A percentile compares a stretch with the other conserved stretches of the same genome.
These are phyloP conservation scores for Apolygus lucorum DNA, from an alignment of 1,140 invertebrate genomes.

Conservation along the genomic window DNA sequence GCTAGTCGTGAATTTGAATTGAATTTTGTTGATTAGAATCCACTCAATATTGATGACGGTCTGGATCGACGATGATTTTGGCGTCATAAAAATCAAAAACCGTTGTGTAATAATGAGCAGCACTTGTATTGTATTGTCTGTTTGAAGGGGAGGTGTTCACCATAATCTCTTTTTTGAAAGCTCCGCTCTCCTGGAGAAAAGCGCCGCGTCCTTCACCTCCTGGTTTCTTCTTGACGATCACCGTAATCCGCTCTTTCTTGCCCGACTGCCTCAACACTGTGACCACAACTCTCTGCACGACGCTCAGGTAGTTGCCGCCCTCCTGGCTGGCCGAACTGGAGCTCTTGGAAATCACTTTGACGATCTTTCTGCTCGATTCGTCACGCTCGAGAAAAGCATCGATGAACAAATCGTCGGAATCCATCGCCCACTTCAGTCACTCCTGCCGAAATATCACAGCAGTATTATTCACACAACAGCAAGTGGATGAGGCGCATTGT, in stretches of 20 bases:
- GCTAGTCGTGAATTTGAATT: too few relatives aligned
- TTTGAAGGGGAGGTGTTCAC: too few relatives aligned
- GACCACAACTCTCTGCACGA: background rate
- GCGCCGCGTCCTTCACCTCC: background rate
- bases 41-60: too few relatives aligned
- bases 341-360: background rate
- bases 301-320: conserved; percentile 6
- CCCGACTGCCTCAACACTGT: background rate
- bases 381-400: background rate
- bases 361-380: background rate
- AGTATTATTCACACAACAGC: too few relatives aligned
- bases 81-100: too few relatives aligned
- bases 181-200: background rate
- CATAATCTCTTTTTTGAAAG: background rate
- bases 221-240: background rate
- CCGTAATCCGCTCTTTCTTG: background rate
- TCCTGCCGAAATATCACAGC: too few relatives aligned
- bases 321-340: background rate
- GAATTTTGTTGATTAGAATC: too few relatives aligned
- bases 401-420: background rate
- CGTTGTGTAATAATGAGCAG: too few relatives aligned
- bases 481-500: too few relatives aligned
- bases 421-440: too few relatives aligned
- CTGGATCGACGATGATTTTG: too few relatives aligned
- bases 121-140: too few relatives aligned